Base-by-base conservation (phyloP, 1,140 invertebrate genomes). In the Drosophila ambigua region DNA sequence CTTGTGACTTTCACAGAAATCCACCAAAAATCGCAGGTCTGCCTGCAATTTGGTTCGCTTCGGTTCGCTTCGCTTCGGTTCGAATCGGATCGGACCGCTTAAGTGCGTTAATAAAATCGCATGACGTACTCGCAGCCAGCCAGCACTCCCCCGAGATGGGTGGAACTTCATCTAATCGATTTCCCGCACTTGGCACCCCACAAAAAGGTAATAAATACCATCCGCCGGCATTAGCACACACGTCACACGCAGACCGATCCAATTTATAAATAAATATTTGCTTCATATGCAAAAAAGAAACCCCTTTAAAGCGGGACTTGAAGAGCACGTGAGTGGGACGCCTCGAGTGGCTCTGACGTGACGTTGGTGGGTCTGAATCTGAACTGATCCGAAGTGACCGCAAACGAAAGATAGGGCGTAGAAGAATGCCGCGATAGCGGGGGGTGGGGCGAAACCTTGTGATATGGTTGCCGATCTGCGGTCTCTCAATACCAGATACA, bases 91-190 rank as follows among this genome's bases (percentile, higher is more conserved):
- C 54, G 64, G 54, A 78, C 61, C 76, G 53, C 61, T 23, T 55
- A 78, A 78, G 76, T 79, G 57, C 73, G 81, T 87, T 87, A 81
- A 85, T 85, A 78, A 74, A 64, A 67, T 65, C 62, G 61, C 73
- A 60, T 85, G 72, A 84, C 80, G 76, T 46, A 57, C 58, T 26
- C 35, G 28, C 13, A 9, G 16, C 39, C 57, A 73, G 49, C 55
- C 45, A 52, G 60, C 60, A 65, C 60, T 57, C 71, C 60, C 41
- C 5, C 44, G 57, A 79, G 58, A 49, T 64, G 59, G 35, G 73
- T 69, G 46, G 49, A 73, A 45, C 71, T 31, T 26, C 52, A 46
- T 60, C 79, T 82, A 82, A 88, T 82, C 51, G 78, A 62, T 79
- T 82, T 24, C 57, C 54, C 52, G 55, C 64, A 68, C 41, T 55